Evolutionary conservation across 2,888 invertebrate species (phyloP).

Genomic region (Eumacrocentrus americanus): DNA sequence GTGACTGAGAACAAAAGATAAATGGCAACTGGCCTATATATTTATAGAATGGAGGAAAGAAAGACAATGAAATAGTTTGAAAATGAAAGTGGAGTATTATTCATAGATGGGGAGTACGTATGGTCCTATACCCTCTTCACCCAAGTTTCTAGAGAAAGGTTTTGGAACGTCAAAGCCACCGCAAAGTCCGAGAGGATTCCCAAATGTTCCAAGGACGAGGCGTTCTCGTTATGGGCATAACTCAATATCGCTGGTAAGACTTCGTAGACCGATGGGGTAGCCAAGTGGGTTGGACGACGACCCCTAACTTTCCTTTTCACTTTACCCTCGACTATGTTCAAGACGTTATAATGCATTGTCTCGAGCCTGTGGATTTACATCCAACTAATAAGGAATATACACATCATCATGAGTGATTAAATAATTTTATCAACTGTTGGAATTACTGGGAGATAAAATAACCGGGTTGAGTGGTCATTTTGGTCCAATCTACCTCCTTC

Average conservation of each 20-base stretch:
- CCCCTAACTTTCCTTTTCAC: slow-evolving; percentile 36
- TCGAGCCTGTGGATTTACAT: not conserved
- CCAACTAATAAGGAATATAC: not conserved
- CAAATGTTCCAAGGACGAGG: slow-evolving; percentile 45
- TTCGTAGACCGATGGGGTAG: slow-evolving; percentile 17
- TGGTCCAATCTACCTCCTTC: slow-evolving; percentile 3
- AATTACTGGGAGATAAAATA: not conserved
- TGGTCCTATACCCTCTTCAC: not conserved
- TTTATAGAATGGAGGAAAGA: not conserved
- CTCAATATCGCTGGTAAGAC: slow-evolving; percentile 55
- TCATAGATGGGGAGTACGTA: not conserved
- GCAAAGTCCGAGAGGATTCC: slow-evolving; percentile 28
- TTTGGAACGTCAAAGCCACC: slow-evolving; percentile 32
- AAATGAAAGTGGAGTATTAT: not conserved
- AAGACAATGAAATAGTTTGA: not conserved
- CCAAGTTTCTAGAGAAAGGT: slow-evolving; percentile 23
- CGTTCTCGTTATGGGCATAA: slow-evolving; percentile 54
- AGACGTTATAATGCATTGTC: slow-evolving; percentile 2
- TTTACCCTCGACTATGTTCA: slow-evolving; percentile 23
- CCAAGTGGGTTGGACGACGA: slow-evolving; percentile 27
- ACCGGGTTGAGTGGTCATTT: not conserved
- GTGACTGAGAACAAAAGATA: not conserved
- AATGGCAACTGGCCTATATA: not conserved
- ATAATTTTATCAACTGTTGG: not conserved
- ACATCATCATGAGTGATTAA: not conserved